Percentiles rank a stretch among this genome's conserved stretches.
Evolutionary conservation across 1,140 invertebrate species (phyloP).

Genomic region (Cotesia glomerata): DNA sequence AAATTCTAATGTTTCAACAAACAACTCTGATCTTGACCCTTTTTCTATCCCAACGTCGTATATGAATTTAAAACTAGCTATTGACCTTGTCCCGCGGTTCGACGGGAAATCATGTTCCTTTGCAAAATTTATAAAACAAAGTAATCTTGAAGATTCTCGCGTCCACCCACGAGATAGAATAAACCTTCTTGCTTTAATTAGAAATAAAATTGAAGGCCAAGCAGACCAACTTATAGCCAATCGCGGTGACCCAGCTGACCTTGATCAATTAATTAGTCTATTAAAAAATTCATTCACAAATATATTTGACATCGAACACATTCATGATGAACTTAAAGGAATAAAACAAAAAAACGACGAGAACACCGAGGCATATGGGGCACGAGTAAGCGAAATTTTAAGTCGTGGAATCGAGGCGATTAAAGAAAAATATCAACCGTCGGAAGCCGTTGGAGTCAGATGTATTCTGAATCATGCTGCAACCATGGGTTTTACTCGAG

Average conservation of each 20-base stretch:
- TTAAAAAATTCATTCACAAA: neutral
- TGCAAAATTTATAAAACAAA: conserved; percentile 16
- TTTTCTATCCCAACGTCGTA: too few relatives aligned
- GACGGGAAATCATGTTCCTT: conserved; percentile 1
- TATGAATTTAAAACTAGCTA: neutral
- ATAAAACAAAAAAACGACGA: neutral
- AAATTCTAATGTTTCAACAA: too few relatives aligned
- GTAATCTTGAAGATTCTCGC: conserved; percentile 1
- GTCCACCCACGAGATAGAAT: neutral
- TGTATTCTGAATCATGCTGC: neutral
- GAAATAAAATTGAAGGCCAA: conserved; percentile 11
- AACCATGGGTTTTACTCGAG: neutral
- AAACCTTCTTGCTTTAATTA: neutral
- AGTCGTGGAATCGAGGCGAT: neutral
- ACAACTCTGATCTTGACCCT: too few relatives aligned
- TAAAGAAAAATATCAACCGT: neutral
- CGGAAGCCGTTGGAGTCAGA: neutral
- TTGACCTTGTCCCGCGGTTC: conserved; percentile 8
- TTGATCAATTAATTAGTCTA: neutral
- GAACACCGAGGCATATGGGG: neutral
- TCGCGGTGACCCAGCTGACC: neutral
- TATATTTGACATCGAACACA: neutral
- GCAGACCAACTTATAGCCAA: neutral
- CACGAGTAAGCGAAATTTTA: neutral
- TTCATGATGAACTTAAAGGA: neutral